Conservation (phyloP, 2,888 invertebrate genomes). For the Ommatoiulus sabulosus region DNA sequence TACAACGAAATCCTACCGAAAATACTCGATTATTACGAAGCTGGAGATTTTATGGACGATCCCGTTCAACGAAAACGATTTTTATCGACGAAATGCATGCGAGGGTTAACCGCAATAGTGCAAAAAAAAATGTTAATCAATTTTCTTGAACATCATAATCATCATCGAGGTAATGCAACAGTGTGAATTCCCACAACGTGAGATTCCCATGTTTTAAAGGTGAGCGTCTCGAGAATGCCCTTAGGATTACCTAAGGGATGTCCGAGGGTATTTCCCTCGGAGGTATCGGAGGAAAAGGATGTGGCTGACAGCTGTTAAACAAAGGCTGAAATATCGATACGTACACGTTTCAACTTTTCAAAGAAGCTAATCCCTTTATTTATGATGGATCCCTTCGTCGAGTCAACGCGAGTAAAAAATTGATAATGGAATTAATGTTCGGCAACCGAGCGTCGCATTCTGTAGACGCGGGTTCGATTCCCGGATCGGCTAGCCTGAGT, state of each 20-base stretch:
- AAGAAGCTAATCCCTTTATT: too few species aligned
- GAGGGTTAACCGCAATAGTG: neutral
- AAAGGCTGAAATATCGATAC: neutral
- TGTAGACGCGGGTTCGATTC: too few species aligned
- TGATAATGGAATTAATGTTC: too few species aligned
- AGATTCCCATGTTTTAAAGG: neutral
- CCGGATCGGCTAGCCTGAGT: too few species aligned
- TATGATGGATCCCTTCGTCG: too few species aligned
- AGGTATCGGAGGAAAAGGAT: neutral
- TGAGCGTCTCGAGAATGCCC: neutral
- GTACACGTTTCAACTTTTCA: too few species aligned
- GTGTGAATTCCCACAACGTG: neutral
- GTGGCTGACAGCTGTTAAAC: neutral
- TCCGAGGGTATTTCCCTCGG: neutral
- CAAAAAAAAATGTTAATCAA: neutral
- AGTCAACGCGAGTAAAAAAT: too few species aligned
- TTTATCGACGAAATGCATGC: slow-evolving; percentile 6
- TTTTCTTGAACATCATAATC: neutral
- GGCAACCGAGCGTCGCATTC: too few species aligned
- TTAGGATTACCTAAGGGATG: neutral
- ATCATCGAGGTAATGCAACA: neutral
- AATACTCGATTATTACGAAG: neutral
- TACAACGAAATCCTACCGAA: neutral
- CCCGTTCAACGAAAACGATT: neutral
- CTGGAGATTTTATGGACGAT: neutral